These are phyloP conservation scores for Sinocyclocheilus maitianheensis DNA, from an alignment of 2,113 vertebrate species.

Conservation along the genomic window DNA sequence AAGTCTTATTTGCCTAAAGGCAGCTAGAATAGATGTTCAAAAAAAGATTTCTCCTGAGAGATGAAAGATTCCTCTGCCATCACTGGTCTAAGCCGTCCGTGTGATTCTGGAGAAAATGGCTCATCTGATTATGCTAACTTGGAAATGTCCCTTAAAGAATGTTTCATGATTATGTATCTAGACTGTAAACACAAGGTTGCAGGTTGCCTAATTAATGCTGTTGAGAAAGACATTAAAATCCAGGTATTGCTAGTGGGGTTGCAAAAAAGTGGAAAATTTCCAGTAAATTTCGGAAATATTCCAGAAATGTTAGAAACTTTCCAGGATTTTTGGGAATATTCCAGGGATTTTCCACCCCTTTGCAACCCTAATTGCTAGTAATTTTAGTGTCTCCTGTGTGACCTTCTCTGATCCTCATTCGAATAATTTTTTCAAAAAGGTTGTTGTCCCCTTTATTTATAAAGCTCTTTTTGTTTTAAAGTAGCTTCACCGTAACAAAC, in stretches of 20 bases:
- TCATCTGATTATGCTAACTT: background rate
- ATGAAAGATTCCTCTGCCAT: background rate
- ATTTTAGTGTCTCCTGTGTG: background rate
- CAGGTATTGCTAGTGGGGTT: background rate
- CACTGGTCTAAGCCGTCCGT: background rate
- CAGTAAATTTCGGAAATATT: too few relatives aligned
- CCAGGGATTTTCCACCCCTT: too few relatives aligned
- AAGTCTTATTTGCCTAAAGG: conserved; percentile 15
- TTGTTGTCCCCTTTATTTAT: background rate
- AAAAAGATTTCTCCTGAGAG: conserved; percentile 9
- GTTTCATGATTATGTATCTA: background rate
- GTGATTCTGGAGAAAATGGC: background rate
- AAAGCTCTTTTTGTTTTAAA: too few relatives aligned
- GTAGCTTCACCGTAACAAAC: background rate
- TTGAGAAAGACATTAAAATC: background rate
- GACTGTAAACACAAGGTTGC: background rate
- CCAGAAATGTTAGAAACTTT: too few relatives aligned
- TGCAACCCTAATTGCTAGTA: background rate
- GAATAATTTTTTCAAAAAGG: background rate
- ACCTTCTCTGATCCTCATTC: background rate
- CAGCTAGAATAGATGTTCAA: conserved; percentile 18
- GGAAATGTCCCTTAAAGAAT: background rate
- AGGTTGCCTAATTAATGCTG: background rate
- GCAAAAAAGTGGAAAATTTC: too few relatives aligned
- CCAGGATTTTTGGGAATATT: too few relatives aligned